Evolutionary conservation across 2,113 vertebrate species (phyloP).

Genomic region (Orcinus orca): DNA sequence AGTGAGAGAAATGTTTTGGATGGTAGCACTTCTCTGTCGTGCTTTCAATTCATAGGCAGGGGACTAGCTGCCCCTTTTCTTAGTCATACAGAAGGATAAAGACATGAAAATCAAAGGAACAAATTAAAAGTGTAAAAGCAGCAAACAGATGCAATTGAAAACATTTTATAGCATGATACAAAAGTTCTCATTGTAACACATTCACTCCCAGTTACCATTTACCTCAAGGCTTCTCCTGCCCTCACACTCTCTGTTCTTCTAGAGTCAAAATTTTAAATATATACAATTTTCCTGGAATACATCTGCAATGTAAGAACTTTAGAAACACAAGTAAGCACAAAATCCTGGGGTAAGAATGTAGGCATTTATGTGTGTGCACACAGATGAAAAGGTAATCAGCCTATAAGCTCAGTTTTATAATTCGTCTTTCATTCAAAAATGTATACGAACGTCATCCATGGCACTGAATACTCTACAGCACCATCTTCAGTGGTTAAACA

Average conservation of each 20-base stretch:
- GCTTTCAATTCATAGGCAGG: not conserved
- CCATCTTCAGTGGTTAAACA: not conserved
- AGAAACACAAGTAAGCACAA: not conserved
- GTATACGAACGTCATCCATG: not conserved
- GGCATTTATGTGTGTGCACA: not conserved
- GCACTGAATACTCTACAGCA: not conserved
- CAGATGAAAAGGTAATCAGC: slow-evolving; percentile 14
- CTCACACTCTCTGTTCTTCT: not conserved
- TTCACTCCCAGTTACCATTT: not conserved
- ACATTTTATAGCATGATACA: not conserved
- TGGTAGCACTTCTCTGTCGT: not conserved
- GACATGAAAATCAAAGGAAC: not conserved
- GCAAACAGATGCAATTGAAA: not conserved
- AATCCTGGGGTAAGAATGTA: not conserved
- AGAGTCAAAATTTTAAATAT: not conserved
- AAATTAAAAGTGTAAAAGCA: not conserved
- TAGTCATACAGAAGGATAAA: not conserved
- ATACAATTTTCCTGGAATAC: not conserved
- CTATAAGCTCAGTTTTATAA: not conserved
- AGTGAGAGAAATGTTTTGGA: not conserved
- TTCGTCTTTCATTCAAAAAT: slow-evolving; percentile 20
- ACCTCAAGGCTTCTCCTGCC: not conserved
- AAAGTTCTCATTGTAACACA: not conserved
- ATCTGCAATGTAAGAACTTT: not conserved
- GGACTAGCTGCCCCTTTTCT: not conserved